Percentiles rank a stretch among this genome's conserved stretches.
phyloP scores from a whole-genome alignment of 2,797 vertebrate genomes.

The Leptodactylus fallax region DNA sequence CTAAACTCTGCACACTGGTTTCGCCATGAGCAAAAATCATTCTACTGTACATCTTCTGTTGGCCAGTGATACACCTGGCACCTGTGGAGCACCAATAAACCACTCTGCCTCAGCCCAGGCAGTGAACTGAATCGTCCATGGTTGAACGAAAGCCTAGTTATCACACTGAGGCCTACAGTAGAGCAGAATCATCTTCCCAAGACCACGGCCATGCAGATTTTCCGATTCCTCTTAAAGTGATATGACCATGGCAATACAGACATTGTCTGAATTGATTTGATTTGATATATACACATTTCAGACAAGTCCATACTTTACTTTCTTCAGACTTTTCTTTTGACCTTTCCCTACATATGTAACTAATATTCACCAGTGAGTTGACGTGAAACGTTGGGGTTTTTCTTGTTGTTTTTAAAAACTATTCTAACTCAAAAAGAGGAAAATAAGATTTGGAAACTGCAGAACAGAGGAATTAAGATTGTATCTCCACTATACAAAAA shows the following conservation, averaged over 20 bases:
- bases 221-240: background rate
- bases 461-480: conserved; percentile 60
- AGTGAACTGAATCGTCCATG: background rate
- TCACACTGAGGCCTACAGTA: background rate
- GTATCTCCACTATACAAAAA: conserved; percentile 56
- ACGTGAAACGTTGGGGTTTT: background rate
- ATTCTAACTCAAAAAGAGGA: conserved; percentile 20
- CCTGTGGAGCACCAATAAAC: background rate
- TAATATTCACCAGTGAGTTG: background rate
- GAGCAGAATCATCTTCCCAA: background rate
- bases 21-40: too few species aligned
- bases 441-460: conserved; percentile 14
- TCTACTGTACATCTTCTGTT: too few species aligned
- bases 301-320: background rate
- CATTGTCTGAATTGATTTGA: background rate
- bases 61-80: too few species aligned
- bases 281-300: background rate
- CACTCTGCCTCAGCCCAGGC: background rate
- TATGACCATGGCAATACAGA: background rate
- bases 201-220: background rate
- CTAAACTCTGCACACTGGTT: too few species aligned
- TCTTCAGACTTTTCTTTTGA: background rate
- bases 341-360: conserved; percentile 30
- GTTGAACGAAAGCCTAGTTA: background rate
- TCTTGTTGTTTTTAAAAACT: background rate